phyloP scores from a whole-genome alignment of 1,140 invertebrate genomes.

The Pollicipes pollicipes region DNA sequence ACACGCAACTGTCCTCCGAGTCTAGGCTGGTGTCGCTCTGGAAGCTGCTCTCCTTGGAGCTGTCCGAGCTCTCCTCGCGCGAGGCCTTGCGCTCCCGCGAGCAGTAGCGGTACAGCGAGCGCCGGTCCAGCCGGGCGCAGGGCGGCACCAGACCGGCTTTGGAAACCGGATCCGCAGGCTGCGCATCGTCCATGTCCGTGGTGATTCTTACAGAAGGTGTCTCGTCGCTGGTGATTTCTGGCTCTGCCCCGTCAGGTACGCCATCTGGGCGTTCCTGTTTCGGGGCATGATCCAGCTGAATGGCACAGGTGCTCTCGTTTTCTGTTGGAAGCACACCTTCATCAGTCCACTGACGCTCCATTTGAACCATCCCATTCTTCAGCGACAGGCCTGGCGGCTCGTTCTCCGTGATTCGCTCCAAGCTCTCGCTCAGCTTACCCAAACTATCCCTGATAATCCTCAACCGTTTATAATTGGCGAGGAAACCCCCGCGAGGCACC shows the following conservation, averaged over 20 bases:
- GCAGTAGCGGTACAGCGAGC: constrained; percentile 3
- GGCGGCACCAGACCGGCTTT: not conserved
- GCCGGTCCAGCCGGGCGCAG: not conserved
- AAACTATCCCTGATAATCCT: constrained; percentile 67
- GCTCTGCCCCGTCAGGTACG: no score
- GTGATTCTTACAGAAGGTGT: no score
- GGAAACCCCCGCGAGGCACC: constrained; percentile 49
- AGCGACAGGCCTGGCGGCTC: constrained; percentile 17
- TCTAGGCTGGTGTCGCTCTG: constrained; percentile 84
- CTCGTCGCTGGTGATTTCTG: no score
- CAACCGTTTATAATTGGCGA: constrained; percentile 54
- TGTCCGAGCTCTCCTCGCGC: constrained; percentile 69
- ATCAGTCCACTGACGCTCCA: constrained; percentile 11
- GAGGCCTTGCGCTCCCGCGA: constrained; percentile 40
- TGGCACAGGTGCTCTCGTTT: not conserved
- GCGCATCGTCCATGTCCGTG: no score
- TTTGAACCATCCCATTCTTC: constrained; percentile 17
- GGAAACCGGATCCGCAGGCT: not conserved
- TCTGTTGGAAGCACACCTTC: no score
- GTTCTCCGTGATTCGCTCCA: constrained; percentile 12
- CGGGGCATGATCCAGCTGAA: no score
- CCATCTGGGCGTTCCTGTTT: no score
- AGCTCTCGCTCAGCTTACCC: constrained; percentile 30
- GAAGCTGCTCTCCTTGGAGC: constrained; percentile 66
- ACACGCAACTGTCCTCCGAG: constrained; percentile 77